These are phyloP conservation scores for Helicoverpa assulta DNA, from an alignment of 2,888 invertebrate genomes.

Conservation along the genomic window DNA sequence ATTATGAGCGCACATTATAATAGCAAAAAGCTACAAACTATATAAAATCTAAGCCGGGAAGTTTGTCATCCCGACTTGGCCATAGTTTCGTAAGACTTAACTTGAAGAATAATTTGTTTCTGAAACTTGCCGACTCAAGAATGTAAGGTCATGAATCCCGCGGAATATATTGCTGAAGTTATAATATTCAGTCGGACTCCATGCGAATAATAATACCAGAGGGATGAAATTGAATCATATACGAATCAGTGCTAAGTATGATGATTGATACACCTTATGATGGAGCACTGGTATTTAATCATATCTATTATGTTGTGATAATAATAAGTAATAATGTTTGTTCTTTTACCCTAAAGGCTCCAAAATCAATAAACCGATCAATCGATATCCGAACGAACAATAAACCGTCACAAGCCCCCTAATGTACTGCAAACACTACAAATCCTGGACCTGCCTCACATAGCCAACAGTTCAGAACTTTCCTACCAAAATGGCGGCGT, in stretches of 20 bases:
- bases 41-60: slow-evolving; percentile 43
- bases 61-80: slow-evolving; percentile 44
- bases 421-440: slow-evolving; percentile 59
- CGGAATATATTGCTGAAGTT: slow-evolving; percentile 71
- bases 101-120: slow-evolving; percentile 68
- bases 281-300: too few species aligned
- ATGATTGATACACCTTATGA: too few species aligned
- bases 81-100: slow-evolving; percentile 49
- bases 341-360: too few species aligned
- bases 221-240: slow-evolving; percentile 26
- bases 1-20: too few species aligned
- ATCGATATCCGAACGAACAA: neutral
- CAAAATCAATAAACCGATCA: too few species aligned
- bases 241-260: neutral
- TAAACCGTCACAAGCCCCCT: slow-evolving; percentile 41
- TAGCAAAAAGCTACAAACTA: slow-evolving; percentile 21
- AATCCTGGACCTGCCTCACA: slow-evolving; percentile 70
- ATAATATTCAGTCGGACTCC: slow-evolving; percentile 65
- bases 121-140: slow-evolving; percentile 59
- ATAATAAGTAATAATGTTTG: too few species aligned
- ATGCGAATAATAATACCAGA: slow-evolving; percentile 65
- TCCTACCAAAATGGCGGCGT: slow-evolving; percentile 66
- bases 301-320: too few species aligned
- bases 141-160: slow-evolving; percentile 63
- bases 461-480: slow-evolving; percentile 62